phyloP scores from a whole-genome alignment of 2,797 vertebrate genomes.

The Helicolenus hilgendorfi region DNA sequence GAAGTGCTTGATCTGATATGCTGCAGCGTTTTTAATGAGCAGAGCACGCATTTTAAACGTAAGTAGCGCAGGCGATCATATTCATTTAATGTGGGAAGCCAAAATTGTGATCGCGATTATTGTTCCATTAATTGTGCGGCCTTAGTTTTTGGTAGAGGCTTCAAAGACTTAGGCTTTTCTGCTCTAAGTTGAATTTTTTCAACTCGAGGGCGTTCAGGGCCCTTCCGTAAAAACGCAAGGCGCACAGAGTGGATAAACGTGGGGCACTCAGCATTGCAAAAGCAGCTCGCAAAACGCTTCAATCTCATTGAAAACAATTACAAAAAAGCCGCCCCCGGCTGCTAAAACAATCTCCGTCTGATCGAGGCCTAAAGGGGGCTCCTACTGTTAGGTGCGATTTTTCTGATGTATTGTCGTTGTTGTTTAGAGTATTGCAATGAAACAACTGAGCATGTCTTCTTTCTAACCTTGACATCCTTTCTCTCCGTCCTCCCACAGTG shows the following conservation, averaged over 20 bases:
- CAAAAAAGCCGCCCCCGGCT: neutral
- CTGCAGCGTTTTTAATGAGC: too few species aligned
- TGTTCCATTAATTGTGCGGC: too few species aligned
- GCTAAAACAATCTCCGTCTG: neutral
- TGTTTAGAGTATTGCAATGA: neutral
- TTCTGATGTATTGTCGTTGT: neutral
- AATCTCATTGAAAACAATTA: neutral
- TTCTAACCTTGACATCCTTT: neutral
- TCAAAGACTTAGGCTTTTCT: too few species aligned
- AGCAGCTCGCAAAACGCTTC: neutral
- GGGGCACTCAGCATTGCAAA: neutral
- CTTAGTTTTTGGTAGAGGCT: neutral
- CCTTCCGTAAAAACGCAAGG: neutral
- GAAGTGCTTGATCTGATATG: too few species aligned
- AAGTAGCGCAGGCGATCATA: too few species aligned
- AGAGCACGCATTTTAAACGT: too few species aligned
- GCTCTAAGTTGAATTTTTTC: neutral
- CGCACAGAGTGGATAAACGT: neutral
- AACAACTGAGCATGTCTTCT: neutral
- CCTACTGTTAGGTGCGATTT: neutral
- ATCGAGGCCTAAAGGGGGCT: neutral
- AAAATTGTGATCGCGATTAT: too few species aligned
- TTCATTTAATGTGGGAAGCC: too few species aligned
- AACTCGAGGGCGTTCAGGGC: neutral
- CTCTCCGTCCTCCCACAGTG: slow-evolving; percentile 53